Conservation (phyloP, 2,888 invertebrate genomes). For the Drosophila pseudotakahashii region DNA sequence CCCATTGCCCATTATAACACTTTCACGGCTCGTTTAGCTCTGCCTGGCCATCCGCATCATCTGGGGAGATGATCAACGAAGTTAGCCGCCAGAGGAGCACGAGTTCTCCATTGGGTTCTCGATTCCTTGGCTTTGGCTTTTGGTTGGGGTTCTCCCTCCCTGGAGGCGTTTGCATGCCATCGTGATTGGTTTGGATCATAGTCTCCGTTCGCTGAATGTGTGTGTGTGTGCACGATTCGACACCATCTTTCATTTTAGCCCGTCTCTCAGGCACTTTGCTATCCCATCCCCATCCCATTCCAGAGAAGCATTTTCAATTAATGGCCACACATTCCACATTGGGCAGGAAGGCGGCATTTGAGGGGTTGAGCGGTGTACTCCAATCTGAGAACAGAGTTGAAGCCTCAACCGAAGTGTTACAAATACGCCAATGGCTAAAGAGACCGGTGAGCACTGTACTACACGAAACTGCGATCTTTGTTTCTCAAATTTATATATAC, state of each 20-base stretch:
- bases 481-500: no score
- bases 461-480: background rate
- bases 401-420: conserved; percentile 42
- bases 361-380: background rate
- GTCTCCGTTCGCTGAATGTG: conserved; percentile 23
- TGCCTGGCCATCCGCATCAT: conserved; percentile 54
- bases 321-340: conserved; percentile 75
- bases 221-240: conserved; percentile 68
- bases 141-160: conserved; percentile 26
- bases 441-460: conserved; percentile 20
- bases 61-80: conserved; percentile 65
- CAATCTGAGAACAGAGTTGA: conserved; percentile 9
- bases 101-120: conserved; percentile 33
- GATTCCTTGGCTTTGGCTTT: conserved; percentile 1
- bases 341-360: background rate
- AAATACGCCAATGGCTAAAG: conserved; percentile 69
- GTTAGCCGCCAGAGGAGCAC: conserved; percentile 40
- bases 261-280: conserved; percentile 55
- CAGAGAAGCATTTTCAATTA: conserved; percentile 71
- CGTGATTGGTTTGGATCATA: conserved; percentile 70
- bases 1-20: conserved; percentile 82
- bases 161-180: conserved; percentile 76
- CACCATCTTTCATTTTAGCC: conserved; percentile 74
- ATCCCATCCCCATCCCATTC: conserved; percentile 12
- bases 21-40: conserved; percentile 84